Evolutionary conservation across 1,140 invertebrate genomes (phyloP).

Genomic region (Sminthurides bifidus): DNA sequence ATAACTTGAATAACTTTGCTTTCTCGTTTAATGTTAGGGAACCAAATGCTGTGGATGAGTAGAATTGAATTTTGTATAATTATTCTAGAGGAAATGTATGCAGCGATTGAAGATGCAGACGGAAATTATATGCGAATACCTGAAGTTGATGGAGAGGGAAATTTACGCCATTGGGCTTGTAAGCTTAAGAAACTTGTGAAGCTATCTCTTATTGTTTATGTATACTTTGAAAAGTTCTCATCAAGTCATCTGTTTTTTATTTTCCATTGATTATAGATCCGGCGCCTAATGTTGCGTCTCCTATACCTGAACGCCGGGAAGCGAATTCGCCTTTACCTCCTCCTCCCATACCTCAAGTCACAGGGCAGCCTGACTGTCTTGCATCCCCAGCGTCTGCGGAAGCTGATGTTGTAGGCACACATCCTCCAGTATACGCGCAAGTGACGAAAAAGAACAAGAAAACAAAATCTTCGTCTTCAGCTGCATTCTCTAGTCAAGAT

Average conservation of each 20-base stretch:
- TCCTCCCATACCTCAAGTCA: constrained; percentile 19
- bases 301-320: constrained; percentile 28
- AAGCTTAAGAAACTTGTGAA: background rate
- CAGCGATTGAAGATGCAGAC: constrained; percentile 31
- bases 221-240: background rate
- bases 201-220: background rate
- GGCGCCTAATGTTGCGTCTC: constrained; percentile 13
- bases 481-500: constrained; percentile 2
- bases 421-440: constrained; percentile 26
- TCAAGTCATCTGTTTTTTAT: constrained; percentile 1
- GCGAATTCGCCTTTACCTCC: constrained; percentile 31
- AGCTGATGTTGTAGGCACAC: background rate
- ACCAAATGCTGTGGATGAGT: too few species aligned
- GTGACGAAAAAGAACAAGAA: constrained; percentile 29
- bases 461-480: constrained; percentile 24
- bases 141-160: constrained; percentile 17
- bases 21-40: background rate
- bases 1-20: background rate
- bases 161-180: constrained; percentile 14
- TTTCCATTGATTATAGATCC: background rate
- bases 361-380: constrained; percentile 1
- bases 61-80: constrained; percentile 2
- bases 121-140: constrained; percentile 27
- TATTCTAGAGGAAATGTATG: constrained; percentile 31
- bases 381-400: background rate